These are phyloP conservation scores for Sus scrofa DNA, from an alignment of 2,113 vertebrate genomes.

Conservation along the genomic window T2T-Sscrofa CM000824.6:182921001-182921500, in stretches of 20 bases:
- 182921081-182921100: not conserved
- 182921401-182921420: not conserved
- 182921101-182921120: not conserved
- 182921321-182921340: not conserved
- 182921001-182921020: not conserved
- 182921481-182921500: not conserved
- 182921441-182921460: not conserved
- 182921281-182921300: not conserved
- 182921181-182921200: not conserved
- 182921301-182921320: not conserved
- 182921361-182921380: not conserved
- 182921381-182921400: not conserved
- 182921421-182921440: not conserved
- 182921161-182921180: slow-evolving; percentile 43
- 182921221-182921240: not conserved
- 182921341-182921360: not conserved
- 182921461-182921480: not conserved
- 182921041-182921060: not conserved
- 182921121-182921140: not conserved
- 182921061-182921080: not conserved
- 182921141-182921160: not conserved
- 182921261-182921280: not conserved
- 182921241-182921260: not conserved
- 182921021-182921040: not conserved
- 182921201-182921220: not conserved